Evolutionary conservation across 92 coral and sea anemone species (phyloP), one percentile per base, ranked within the genome.

Genomic region (Meandrina meandrites): DNA sequence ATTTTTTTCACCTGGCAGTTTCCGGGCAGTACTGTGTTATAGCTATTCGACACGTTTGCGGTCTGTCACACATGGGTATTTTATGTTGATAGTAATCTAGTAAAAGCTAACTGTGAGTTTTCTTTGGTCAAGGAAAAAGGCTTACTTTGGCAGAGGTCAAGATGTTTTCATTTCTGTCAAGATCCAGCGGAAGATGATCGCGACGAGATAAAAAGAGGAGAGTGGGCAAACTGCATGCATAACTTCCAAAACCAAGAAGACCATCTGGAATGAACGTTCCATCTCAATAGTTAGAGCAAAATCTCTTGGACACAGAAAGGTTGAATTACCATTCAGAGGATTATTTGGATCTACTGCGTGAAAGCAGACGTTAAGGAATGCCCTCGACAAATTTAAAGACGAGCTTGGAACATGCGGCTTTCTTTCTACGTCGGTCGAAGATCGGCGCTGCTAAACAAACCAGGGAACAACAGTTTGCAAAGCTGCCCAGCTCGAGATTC

Each of bases 401-500:
- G 18, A 78, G 88, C 88, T 62, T 85, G 21, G 88, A 85, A 31
- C 19, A 77, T 27, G 79, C 81, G 17, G 88, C 88, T 21, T 79
- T 79, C 35, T 86, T 86, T 16, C 70, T 80, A 31, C 76, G 84
- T 31, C 37, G 80, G n/a, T 48, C 89, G 45, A 86, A 86, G 66
- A 79, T 86, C 79, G 89, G 84, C 78, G 8, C 83, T 13, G 56
- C 79, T 9, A 86, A 56, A 28, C 89, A 86, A 8, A 68, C 45
- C n/a, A 86, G 71, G 34, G 89, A 79, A 30, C 79, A 79, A 32
- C 78, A 86, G 31, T 86, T 86, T 86, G 85, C 89, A 16, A 79
- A 73, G 28, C 58, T 86, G 17, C 74, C 85, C 1, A 85, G 83
- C 75, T 76, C 88, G 34, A 79, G 85, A 80, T 75, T 53, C 22